Percentiles rank a stretch among this genome's conserved stretches.
phyloP scores from a whole-genome alignment of 2,888 invertebrate species.

The Phasia obesa region DNA sequence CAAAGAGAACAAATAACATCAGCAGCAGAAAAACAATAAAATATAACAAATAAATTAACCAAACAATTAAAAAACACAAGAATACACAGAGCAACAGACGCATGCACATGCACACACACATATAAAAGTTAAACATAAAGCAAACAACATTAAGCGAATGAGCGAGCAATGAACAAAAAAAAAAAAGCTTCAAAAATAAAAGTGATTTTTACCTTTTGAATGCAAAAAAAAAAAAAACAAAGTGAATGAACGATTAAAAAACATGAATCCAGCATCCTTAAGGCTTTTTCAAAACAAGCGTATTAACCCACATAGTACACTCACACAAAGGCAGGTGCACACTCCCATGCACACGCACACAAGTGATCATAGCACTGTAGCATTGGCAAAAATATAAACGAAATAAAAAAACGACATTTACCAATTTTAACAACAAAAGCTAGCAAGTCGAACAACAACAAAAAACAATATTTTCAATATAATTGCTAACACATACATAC shows the following conservation, averaged over 20 bases:
- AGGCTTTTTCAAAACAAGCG: constrained; percentile 35
- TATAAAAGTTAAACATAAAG: background rate
- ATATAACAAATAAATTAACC: constrained; percentile 52
- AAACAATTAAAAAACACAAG: constrained; percentile 48
- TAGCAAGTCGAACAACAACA: constrained; percentile 14
- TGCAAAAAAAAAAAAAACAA: constrained; percentile 14
- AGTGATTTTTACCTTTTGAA: constrained; percentile 49
- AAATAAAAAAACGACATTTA: constrained; percentile 13
- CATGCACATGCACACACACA: background rate
- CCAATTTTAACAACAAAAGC: constrained; percentile 34
- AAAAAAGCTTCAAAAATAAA: constrained; percentile 21
- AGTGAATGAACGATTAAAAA: constrained; percentile 27
- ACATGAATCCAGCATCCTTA: constrained; percentile 29
- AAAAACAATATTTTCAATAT: constrained; percentile 46
- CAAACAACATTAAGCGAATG: constrained; percentile 35
- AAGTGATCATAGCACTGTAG: background rate
- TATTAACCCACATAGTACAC: constrained; percentile 33
- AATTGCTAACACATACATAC: constrained; percentile 5
- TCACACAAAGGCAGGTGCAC: background rate
- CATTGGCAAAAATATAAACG: constrained; percentile 35
- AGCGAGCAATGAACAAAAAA: constrained; percentile 6
- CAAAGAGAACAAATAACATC: background rate
- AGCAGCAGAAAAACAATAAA: constrained; percentile 12
- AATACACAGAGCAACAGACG: background rate
- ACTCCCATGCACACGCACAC: background rate